Evolutionary conservation across 2,888 invertebrate genomes (phyloP), one percentile per base, ranked within the genome.

Genomic region (Phlogophora meticulosa): DNA sequence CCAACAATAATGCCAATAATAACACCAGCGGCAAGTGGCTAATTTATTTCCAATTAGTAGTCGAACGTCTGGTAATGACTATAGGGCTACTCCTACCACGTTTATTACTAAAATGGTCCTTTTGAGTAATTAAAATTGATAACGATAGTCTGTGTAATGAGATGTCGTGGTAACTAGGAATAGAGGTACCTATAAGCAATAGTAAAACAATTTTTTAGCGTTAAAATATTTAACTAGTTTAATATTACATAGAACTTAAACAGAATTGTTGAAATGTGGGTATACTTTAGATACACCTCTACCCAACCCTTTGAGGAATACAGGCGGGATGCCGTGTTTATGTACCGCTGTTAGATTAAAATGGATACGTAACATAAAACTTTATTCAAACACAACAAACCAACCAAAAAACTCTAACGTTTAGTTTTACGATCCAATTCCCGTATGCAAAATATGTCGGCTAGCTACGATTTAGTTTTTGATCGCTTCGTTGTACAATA

Each of bases 91-190:
- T 38, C 38, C 36, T n/a, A 28, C 32, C 46, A 40, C 55, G 34
- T 48, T 43, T 57, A 46, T 64, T 32, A 65, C 13, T 38, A 32
- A 42, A 76, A 72, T 62, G 68, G 60, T 76, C 64, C 71, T 68
- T 72, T 70, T 75, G 61, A 76, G 68, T 85, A 82, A 85, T 85
- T 78, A 82, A 76, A 82, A 80, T 80, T 76, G 72, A 81, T 71
- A 80, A 22, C 11, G 34, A n/a, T 22, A 46, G 48, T 15, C 28
- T 17, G 43, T 3, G 52, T 32, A n/a, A 60, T 43, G 48, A 52
- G 40, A 40, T 51, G 34, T 40, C 13, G 15, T 20, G 40, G 53
- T 17, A 20, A 36, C 7, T 34, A 11, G 5, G 32, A 22, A 3
- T 2, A 22, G 15, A 17, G 9, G 24, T 5, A 13, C 2, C 13